Conservation (phyloP, 1,140 invertebrate genomes). For the Colletes gigas region DNA sequence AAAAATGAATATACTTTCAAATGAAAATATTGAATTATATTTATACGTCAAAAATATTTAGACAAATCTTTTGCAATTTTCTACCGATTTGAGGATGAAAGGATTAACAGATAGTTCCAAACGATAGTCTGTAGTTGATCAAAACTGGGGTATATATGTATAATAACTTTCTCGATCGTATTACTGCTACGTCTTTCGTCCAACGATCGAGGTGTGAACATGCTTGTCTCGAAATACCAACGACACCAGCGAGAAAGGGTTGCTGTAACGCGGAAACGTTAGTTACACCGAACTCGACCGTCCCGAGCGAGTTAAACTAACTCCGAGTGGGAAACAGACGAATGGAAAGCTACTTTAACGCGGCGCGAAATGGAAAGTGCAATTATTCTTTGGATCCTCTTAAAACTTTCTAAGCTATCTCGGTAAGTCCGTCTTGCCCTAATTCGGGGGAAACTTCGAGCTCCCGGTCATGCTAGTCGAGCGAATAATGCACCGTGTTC, state of each 20-base stretch:
- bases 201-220: not conserved
- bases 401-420: conserved; percentile 51
- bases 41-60: no score
- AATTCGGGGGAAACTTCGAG: conserved; percentile 34
- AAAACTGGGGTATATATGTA: no score
- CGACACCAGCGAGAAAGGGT: not conserved
- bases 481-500: conserved; percentile 18
- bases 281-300: not conserved
- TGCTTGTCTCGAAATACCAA: not conserved
- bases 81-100: no score
- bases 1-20: no score
- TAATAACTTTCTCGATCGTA: no score
- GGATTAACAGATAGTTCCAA: no score
- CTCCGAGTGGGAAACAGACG: not conserved
- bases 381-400: conserved; percentile 55
- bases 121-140: no score
- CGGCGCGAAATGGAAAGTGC: conserved; percentile 24
- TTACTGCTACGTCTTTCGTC: not conserved
- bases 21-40: no score
- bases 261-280: not conserved
- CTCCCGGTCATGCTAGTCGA: conserved; percentile 29
- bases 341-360: conserved; percentile 5
- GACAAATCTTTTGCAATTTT: no score
- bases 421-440: conserved; percentile 40
- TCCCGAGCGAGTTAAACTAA: not conserved